Conservation (phyloP, 2,797 vertebrate genomes). For the Cossypha heuglini region DNA sequence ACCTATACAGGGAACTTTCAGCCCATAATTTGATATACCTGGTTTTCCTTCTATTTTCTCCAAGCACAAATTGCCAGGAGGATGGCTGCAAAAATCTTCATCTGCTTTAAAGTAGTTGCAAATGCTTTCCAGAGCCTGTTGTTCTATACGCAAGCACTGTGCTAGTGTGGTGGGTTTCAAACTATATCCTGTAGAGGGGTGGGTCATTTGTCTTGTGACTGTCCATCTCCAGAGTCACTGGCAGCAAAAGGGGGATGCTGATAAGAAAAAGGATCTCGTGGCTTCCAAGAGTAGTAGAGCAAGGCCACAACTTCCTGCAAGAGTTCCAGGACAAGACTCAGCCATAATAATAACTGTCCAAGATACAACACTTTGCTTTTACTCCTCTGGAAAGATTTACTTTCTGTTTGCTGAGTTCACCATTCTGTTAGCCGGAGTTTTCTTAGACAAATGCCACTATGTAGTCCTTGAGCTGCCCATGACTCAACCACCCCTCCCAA, state of each 20-base stretch:
- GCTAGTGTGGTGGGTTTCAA: neutral
- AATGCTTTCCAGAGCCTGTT: neutral
- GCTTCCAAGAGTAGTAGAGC: neutral
- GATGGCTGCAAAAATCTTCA: neutral
- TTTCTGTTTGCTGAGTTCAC: neutral
- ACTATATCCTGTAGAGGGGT: neutral
- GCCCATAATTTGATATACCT: neutral
- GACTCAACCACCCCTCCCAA: neutral
- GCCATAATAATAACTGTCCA: neutral
- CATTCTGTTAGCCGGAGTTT: neutral
- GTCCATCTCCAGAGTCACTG: neutral
- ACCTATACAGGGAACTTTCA: neutral
- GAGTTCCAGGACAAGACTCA: neutral
- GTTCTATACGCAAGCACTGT: neutral
- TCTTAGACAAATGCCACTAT: neutral
- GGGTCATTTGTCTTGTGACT: neutral
- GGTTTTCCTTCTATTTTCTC: neutral
- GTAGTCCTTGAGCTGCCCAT: neutral
- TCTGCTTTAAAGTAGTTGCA: conserved; percentile 2
- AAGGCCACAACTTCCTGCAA: neutral
- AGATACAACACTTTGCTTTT: neutral
- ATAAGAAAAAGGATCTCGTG: neutral
- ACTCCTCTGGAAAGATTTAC: neutral
- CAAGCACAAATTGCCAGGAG: neutral
- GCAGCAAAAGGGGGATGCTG: neutral